Evolutionary conservation across 2,888 invertebrate species (phyloP).

Genomic region (Clostera curtula): DNA sequence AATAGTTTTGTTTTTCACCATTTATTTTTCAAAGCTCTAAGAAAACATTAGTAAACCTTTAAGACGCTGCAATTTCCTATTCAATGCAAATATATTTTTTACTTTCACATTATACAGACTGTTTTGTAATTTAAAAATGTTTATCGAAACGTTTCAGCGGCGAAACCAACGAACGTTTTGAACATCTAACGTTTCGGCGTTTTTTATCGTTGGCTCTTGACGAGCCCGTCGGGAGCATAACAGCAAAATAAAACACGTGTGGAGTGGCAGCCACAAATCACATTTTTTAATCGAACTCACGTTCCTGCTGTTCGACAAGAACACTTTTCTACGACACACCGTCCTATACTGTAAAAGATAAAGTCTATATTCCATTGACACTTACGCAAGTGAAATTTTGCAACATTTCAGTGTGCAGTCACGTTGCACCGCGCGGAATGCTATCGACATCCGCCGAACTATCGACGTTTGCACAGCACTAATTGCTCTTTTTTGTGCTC

Average conservation of each 20-base stretch:
- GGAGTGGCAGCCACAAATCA: conserved; percentile 68
- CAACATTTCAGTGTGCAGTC: conserved; percentile 56
- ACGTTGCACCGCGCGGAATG: conserved; percentile 57
- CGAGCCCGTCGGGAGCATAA: conserved; percentile 60
- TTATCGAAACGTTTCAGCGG: conserved; percentile 26
- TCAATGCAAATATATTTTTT: conserved; percentile 22
- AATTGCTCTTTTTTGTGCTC: conserved; percentile 63
- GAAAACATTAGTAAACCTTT: too few relatives aligned
- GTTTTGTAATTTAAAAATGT: conserved; percentile 22
- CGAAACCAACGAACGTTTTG: conserved; percentile 27
- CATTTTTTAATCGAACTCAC: conserved; percentile 72
- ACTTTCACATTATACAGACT: conserved; percentile 14
- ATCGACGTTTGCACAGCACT: conserved; percentile 66
- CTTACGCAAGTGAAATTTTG: conserved; percentile 21
- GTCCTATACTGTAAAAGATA: conserved; percentile 23
- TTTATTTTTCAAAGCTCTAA: conserved; percentile 26
- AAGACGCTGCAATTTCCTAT: conserved; percentile 20
- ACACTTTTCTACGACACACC: conserved; percentile 8
- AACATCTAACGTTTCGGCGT: conserved; percentile 27
- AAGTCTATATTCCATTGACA: conserved; percentile 24
- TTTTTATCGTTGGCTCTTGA: conserved; percentile 45
- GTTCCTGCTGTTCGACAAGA: conserved; percentile 39
- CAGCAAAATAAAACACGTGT: conserved; percentile 68
- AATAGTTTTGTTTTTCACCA: conserved; percentile 41
- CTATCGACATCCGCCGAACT: conserved; percentile 71